Conservation (phyloP, 2,888 invertebrate species). For the Hypselothyrea guttata region DNA sequence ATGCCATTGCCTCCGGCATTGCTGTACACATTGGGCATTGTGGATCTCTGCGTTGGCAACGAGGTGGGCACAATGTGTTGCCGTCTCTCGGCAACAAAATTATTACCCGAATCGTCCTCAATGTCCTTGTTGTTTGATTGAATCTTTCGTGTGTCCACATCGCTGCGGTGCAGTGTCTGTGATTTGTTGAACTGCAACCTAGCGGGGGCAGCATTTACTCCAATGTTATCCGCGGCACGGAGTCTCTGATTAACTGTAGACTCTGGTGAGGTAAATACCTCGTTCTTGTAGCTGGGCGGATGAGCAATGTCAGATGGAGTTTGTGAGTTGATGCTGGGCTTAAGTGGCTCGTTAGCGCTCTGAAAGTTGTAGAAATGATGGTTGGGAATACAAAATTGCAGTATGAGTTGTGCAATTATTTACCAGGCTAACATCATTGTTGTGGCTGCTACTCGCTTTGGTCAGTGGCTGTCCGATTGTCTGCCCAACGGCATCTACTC, state of each 20-base stretch:
- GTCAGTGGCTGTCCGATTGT: slow-evolving; percentile 79
- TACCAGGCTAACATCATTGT: slow-evolving; percentile 74
- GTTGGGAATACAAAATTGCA: not conserved
- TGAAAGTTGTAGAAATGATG: slow-evolving; percentile 28
- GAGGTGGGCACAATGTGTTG: slow-evolving; percentile 80
- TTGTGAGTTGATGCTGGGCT: slow-evolving; percentile 53
- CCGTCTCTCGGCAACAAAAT: slow-evolving; percentile 81
- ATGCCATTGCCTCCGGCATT: slow-evolving; percentile 82
- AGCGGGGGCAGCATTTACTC: slow-evolving; percentile 6
- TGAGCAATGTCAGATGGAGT: slow-evolving; percentile 66
- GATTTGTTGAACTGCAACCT: slow-evolving; percentile 67
- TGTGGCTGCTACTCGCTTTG: slow-evolving; percentile 58
- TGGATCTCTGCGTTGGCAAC: slow-evolving; percentile 80
- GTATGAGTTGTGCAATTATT: slow-evolving; percentile 21
- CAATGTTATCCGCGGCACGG: slow-evolving; percentile 22
- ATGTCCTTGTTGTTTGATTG: slow-evolving; percentile 83
- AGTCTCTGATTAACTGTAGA: slow-evolving; percentile 38
- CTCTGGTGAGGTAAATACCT: slow-evolving; percentile 66
- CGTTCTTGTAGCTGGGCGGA: slow-evolving; percentile 78
- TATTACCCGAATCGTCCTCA: slow-evolving; percentile 81
- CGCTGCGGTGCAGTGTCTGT: slow-evolving; percentile 73
- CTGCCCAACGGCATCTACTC: slow-evolving; percentile 78
- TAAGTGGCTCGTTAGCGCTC: slow-evolving; percentile 80
- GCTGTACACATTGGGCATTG: slow-evolving; percentile 81
- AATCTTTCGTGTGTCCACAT: slow-evolving; percentile 81